Conservation (phyloP, 2,888 invertebrate genomes). For the Drosophila mimetica region DNA sequence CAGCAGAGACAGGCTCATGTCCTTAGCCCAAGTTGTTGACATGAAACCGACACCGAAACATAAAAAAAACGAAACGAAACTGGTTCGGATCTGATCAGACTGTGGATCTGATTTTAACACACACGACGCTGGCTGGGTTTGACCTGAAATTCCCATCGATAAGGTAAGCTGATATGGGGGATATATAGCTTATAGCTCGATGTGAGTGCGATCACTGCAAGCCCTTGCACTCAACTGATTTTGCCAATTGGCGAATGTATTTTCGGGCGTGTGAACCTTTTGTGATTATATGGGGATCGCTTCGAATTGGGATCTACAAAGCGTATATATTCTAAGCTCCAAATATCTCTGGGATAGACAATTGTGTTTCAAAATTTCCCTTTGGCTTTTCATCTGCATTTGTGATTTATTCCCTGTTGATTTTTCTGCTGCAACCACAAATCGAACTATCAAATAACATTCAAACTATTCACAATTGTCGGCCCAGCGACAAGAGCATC, state of each 20-base stretch:
- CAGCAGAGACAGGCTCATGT: slow-evolving; percentile 72
- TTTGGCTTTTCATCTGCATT: slow-evolving; percentile 12
- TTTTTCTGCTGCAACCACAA: slow-evolving; percentile 67
- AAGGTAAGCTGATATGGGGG: slow-evolving; percentile 65
- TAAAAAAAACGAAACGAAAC: slow-evolving; percentile 33
- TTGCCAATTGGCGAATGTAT: slow-evolving; percentile 44
- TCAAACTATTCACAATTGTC: slow-evolving; percentile 69
- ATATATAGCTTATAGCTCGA: slow-evolving; percentile 27
- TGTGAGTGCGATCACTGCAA: slow-evolving; percentile 70
- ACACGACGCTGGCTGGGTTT: slow-evolving; percentile 67
- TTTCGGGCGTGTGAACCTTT: slow-evolving; percentile 59
- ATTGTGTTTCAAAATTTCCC: slow-evolving; percentile 62
- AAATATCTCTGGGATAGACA: slow-evolving; percentile 13
- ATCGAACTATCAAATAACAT: slow-evolving; percentile 68
- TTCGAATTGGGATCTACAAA: neutral
- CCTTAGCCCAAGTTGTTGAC: slow-evolving; percentile 63
- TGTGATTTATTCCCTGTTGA: slow-evolving; percentile 32
- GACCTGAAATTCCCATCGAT: slow-evolving; percentile 76
- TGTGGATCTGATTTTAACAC: slow-evolving; percentile 74
- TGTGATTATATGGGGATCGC: neutral
- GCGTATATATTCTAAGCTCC: neutral
- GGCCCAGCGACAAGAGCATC: slow-evolving; percentile 65
- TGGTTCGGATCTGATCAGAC: slow-evolving; percentile 50
- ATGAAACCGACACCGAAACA: slow-evolving; percentile 61
- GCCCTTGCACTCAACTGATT: slow-evolving; percentile 82